Evolutionary conservation across 1,140 invertebrate species (phyloP).

Genomic region (Notospermus geniculatus): DNA sequence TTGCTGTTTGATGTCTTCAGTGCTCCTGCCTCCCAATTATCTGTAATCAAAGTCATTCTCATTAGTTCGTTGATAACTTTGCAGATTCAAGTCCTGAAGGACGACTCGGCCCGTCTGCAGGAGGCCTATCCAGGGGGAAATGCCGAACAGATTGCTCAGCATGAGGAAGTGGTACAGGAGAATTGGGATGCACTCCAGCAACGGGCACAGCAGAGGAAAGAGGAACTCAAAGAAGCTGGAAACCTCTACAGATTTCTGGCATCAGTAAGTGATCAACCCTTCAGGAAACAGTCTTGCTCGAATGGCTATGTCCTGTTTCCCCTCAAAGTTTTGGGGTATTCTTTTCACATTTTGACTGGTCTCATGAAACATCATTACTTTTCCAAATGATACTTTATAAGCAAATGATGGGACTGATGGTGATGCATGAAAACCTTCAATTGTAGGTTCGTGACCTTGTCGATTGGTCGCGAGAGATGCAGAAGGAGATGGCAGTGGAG

Average conservation of each 20-base stretch:
- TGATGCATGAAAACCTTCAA: neutral
- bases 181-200: slow-evolving; percentile 87
- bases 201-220: slow-evolving; percentile 72
- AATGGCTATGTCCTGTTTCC: too few relatives aligned
- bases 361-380: neutral
- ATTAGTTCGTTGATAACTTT: slow-evolving; percentile 6
- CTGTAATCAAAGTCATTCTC: too few relatives aligned
- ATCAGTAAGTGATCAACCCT: slow-evolving; percentile 56
- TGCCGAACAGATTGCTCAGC: slow-evolving; percentile 80
- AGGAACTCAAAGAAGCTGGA: slow-evolving; percentile 80
- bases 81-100: slow-evolving; percentile 73
- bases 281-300: too few relatives aligned
- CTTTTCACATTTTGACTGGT: neutral
- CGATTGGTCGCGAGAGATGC: slow-evolving; percentile 80
- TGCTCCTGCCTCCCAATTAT: too few relatives aligned
- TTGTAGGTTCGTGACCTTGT: slow-evolving; percentile 81
- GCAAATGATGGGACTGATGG: neutral
- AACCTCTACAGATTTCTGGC: slow-evolving; percentile 86
- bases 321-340: too few relatives aligned
- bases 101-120: slow-evolving; percentile 86
- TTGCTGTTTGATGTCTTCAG: too few relatives aligned
- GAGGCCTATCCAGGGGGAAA: slow-evolving; percentile 88
- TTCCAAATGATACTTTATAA: too few relatives aligned
- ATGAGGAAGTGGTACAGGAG: slow-evolving; percentile 78
- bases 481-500: slow-evolving; percentile 76